Percentiles rank a stretch among this genome's conserved stretches.
Evolutionary conservation across 2,888 invertebrate species (phyloP).

Genomic region (Cataglyphis livida): DNA sequence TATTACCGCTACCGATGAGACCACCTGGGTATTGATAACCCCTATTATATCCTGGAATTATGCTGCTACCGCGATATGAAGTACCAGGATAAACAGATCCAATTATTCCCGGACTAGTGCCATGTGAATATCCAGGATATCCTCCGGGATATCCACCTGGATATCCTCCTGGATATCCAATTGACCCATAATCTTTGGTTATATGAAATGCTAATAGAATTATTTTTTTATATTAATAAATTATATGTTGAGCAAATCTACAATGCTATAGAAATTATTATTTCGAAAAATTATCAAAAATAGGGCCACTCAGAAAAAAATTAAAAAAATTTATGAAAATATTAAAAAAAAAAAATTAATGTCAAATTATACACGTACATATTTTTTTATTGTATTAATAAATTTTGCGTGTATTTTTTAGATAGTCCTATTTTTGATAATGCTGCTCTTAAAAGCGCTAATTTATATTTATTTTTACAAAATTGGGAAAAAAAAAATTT

Average conservation of each 20-base stretch:
- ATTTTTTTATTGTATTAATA: not conserved
- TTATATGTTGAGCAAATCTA: not conserved
- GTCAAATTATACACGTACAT: not conserved
- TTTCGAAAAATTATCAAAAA: not conserved
- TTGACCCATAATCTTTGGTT: constrained; percentile 75
- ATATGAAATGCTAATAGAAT: constrained; percentile 72
- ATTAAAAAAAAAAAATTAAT: not conserved
- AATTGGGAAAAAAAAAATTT: not conserved
- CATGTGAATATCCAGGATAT: constrained; percentile 61
- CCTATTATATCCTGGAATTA: constrained; percentile 70
- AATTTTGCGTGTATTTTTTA: not conserved
- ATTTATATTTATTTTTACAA: not conserved
- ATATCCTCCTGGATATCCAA: constrained; percentile 58
- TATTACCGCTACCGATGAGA: constrained; percentile 73
- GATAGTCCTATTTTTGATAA: not conserved
- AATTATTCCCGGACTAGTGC: constrained; percentile 65
- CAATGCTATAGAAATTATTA: constrained; percentile 16
- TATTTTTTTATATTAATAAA: constrained; percentile 2
- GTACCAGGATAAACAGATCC: constrained; percentile 71
- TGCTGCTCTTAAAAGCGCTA: not conserved
- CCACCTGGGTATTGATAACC: constrained; percentile 73
- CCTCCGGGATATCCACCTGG: constrained; percentile 55
- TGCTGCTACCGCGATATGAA: constrained; percentile 69
- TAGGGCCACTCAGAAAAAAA: not conserved
- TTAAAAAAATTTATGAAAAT: not conserved